Evolutionary conservation across 1,140 invertebrate species (phyloP).

Genomic region (Thalassaphorura encarpata): DNA sequence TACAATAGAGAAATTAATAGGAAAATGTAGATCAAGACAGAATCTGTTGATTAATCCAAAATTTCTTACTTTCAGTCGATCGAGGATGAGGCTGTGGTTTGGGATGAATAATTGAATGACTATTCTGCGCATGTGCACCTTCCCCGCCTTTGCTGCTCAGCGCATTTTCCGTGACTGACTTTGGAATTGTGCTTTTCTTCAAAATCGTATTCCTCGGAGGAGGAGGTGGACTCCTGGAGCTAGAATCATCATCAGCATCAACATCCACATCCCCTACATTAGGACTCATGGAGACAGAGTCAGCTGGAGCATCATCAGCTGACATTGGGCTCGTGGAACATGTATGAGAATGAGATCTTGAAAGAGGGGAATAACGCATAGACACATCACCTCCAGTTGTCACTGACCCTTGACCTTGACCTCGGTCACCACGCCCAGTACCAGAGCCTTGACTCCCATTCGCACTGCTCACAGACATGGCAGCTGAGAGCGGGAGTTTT

Average conservation of each 20-base stretch:
- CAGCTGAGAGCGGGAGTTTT: conserved; percentile 11
- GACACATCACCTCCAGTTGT: conserved; percentile 25
- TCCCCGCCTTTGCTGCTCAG: conserved; percentile 19
- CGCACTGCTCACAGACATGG: conserved; percentile 14
- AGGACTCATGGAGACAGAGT: not conserved
- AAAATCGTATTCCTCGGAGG: not conserved
- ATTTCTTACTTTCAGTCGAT: conserved; percentile 14
- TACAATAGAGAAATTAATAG: too few species aligned
- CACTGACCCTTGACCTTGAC: too few species aligned
- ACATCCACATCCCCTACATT: too few species aligned
- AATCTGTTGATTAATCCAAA: not conserved
- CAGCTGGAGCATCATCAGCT: not conserved
- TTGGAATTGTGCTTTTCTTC: conserved; percentile 24
- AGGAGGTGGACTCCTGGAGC: not conserved
- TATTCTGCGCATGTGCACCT: not conserved
- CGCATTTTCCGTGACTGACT: conserved; percentile 30
- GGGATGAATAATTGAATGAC: not conserved
- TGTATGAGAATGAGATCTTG: conserved; percentile 10
- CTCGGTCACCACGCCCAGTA: too few species aligned
- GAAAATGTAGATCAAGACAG: not conserved
- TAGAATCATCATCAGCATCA: conserved; percentile 15
- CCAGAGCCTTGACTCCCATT: too few species aligned
- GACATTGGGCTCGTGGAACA: not conserved
- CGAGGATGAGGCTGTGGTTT: not conserved
- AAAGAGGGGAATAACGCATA: conserved; percentile 26